Base-by-base conservation (phyloP, 2,888 invertebrate genomes). In the Empis stercorea region DNA sequence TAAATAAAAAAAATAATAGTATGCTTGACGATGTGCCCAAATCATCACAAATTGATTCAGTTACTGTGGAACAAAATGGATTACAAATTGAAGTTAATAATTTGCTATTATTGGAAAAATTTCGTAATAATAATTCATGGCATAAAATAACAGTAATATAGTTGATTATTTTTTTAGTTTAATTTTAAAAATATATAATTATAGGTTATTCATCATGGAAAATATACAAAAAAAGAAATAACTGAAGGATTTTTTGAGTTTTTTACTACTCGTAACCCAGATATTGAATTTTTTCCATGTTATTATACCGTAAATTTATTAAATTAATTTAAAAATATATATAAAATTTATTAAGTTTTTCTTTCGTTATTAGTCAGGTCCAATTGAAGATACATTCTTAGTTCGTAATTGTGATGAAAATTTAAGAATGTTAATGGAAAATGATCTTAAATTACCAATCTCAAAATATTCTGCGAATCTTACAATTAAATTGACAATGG, bases 261-360 rank as follows among this genome's bases (percentile, higher is more conserved):
- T 17, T 34, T 10, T 16, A n/a, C 15, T 10, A 38, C 44, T 1
- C 27, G 42, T 3, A 41, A 44, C 23, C 38, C 44, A 40, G 17
- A 39, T 10, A 30, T 17, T 32, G 54, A 54, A 14, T 45, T 53
- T 16, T 50, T 38, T 44, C 51, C 53, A 1, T 54, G 54, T 17
- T 51, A 52, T 23, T 54, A 54, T 20, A 52, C 52, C 16, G 46
- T 50, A 37, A 27, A n/a, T 1, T 13, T 40, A 27, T 39, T 5
- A 15, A 36, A 11, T 36, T 15, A 36, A 30, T 42, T 11, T 23
- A 23, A 30, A 39, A 17, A 15, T 23, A 34, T 41, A 13, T 4
- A n/a, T 27, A 27, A 13, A 40, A 13, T n/a, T 17, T 27, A n/a
- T n/a, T n/a, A n/a, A 6, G n/a, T 14, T 16, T 43, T 36, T 38